Base-by-base conservation (phyloP, 1,140 invertebrate genomes). In the Ostrea denselamellosa region DNA sequence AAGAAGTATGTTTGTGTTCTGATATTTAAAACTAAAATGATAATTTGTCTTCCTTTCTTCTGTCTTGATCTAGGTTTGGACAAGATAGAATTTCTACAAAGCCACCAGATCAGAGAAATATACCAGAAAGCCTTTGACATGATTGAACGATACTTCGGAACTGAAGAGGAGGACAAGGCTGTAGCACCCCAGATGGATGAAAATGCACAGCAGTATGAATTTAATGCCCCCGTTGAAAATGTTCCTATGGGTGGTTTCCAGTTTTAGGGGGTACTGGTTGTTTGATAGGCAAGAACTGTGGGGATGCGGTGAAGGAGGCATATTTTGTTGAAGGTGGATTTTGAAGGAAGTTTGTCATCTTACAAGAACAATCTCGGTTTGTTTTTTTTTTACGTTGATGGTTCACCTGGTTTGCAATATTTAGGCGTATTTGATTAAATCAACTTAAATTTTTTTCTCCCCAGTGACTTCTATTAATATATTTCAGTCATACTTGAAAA, bases 121-220 rank as follows among this genome's bases (percentile, higher is more conserved):
- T 99, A 99, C 95, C 99, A 99, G 96, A 96, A 99, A 95, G 98
- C 98, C 22, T 99, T 98, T 95, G 97, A 98, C 93, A 98, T 99
- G 91, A 99, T 99, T 93, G 99, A 99, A 94, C 97, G 98, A 94
- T 99, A 98, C 95, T 99, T 99, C 44, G 97, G 97, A 91, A 97
- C 98, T 3, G 94, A 95, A 81, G 98, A 99, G 92, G 97, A 98
- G 93, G 96, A 97, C 52, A 91, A 94, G 14, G 96, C 96, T 82
- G 96, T 98, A 17, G 97, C 97, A 34, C 98, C 98, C 0, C 95
- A 96, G 56, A 96, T 97, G 17, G 97, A 98, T 90, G 96, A 96
- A 28, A 96, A 96, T 90, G 97, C 97, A 86, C 96, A 97, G 93
- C 97, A 98, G 89, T 96, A 94, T 90, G 94, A 95, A 89, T 96